Conservation (phyloP, 2,888 invertebrate species). For the Pterostichus niger region DNA sequence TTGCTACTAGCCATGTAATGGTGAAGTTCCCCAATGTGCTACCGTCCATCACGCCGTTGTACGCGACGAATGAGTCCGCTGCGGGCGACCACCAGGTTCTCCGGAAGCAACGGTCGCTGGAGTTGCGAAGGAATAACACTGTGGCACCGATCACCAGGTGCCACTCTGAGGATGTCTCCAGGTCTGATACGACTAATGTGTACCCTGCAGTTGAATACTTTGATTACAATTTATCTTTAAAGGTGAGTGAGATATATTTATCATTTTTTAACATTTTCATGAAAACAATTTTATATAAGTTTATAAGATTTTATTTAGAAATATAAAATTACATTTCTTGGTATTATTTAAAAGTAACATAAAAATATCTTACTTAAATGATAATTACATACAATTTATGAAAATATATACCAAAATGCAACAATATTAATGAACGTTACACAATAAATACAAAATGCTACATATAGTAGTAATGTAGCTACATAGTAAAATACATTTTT, state of each 20-base stretch:
- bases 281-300: too few species aligned
- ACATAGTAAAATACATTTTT: too few species aligned
- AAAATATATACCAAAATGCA: too few species aligned
- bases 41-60: conserved; percentile 69
- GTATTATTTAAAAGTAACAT: too few species aligned
- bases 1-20: conserved; percentile 66
- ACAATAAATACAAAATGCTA: too few species aligned
- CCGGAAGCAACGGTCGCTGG: conserved; percentile 57
- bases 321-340: too few species aligned
- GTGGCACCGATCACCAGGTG: conserved; percentile 60
- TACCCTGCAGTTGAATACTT: conserved; percentile 16
- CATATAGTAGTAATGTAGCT: too few species aligned
- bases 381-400: too few species aligned
- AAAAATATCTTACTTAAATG: too few species aligned
- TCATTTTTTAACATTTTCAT: too few species aligned
- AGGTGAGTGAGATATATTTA: not conserved
- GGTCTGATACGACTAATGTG: conserved; percentile 13
- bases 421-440: too few species aligned
- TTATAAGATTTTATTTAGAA: too few species aligned
- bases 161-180: conserved; percentile 55
- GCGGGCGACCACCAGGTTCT: conserved; percentile 12
- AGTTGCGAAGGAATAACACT: conserved; percentile 46
- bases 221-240: conserved; percentile 38
- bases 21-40: conserved; percentile 69
- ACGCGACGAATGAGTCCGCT: conserved; percentile 46